These are phyloP conservation scores for Pseudochaenichthys georgianus DNA, from an alignment of 2,797 vertebrate genomes.

Conservation along the genomic window DNA sequence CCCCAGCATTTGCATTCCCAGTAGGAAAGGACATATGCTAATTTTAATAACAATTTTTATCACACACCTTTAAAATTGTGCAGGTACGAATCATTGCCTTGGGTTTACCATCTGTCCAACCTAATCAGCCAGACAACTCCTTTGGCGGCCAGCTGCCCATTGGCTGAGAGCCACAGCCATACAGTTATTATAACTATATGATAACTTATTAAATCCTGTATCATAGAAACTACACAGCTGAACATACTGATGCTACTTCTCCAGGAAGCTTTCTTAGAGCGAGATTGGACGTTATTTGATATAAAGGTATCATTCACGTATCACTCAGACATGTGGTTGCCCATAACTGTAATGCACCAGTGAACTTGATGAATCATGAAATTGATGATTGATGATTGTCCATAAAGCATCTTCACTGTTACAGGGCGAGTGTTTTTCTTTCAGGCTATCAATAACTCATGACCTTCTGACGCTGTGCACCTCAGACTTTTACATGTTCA, in stretches of 20 bases:
- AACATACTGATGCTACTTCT: neutral
- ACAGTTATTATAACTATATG: constrained; percentile 12
- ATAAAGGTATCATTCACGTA: constrained; percentile 15
- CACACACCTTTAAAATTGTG: constrained; percentile 55
- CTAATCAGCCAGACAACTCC: constrained; percentile 42
- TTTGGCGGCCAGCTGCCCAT: constrained; percentile 51
- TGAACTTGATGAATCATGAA: constrained; percentile 57
- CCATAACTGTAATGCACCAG: constrained; percentile 28
- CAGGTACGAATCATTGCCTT: constrained; percentile 47
- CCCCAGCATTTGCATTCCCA: constrained; percentile 36
- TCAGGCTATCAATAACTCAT: constrained; percentile 45
- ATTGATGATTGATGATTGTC: constrained; percentile 57
- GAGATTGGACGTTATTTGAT: neutral
- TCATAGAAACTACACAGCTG: neutral
- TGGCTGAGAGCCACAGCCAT: constrained; percentile 51
- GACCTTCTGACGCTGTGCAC: constrained; percentile 40
- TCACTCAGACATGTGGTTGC: constrained; percentile 27
- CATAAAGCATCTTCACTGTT: constrained; percentile 53
- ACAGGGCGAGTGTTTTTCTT: constrained; percentile 30
- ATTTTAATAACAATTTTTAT: constrained; percentile 64
- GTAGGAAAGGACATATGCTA: constrained; percentile 56
- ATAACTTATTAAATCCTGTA: neutral
- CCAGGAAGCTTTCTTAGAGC: constrained; percentile 3
- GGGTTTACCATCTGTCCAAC: constrained; percentile 65
- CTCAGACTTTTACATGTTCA: constrained; percentile 27